Evolutionary conservation across 2,113 vertebrate genomes (phyloP), one percentile per base, ranked within the genome.

Genomic region (Gadus chalcogrammus): DNA sequence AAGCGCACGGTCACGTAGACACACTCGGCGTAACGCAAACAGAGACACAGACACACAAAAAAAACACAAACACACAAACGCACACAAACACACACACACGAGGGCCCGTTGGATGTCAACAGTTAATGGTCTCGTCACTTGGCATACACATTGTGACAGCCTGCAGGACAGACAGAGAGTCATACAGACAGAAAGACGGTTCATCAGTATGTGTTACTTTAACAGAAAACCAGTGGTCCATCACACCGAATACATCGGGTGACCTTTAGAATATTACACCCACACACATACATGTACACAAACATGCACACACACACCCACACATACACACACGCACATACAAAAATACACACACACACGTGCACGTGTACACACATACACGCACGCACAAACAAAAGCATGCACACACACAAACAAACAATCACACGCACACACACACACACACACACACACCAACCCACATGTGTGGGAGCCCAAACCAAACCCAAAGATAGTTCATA

Each of bases 91-190:
- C 61, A 24, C 61, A 27, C 61, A 28, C 61, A 62, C 61, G 28
- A 31, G 42, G 42, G 42, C 42, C 42, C 12, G 42, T 48, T 48
- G 42, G 42, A 48, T 48, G 42, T 48, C 42, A 48, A 61, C 68
- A 68, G 17, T 80, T 74, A 73, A 71, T 22, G 72, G 72, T 78
- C 74, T 78, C 76, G 73, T 76, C 72, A 61, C 62, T 65, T 79
- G 70, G 79, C 78, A 82, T 74, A 81, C 81, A 69, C 13, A 67
- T 81, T 71, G 72, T 82, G 81, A 82, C 76, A 84, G 73, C 73
- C 31, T 77, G 74, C 75, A 78, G 65, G 62, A 22, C 11, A 61
- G 55, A 75, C 64, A 65, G 61, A 5, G 93, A 92, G 93, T 92
- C 91, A 94, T 93, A 69, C 61, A 64, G 64, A 48, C 59, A 68